Conservation (phyloP, 2,113 vertebrate species). For the Muntiacus muntjak region DNA sequence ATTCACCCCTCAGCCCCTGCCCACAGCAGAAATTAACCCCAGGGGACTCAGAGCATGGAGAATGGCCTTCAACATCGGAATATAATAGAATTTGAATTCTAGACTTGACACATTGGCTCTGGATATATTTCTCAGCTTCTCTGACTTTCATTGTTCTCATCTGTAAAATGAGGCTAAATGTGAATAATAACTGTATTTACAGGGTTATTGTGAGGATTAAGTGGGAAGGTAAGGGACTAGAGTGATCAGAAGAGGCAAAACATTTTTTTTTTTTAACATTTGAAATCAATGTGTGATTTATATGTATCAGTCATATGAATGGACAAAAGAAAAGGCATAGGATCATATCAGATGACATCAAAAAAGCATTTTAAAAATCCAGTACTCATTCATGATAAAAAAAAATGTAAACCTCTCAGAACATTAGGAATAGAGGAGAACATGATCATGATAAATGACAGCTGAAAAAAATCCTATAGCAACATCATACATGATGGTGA, state of each 20-base stretch:
- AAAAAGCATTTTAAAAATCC: background rate
- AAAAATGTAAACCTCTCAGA: background rate
- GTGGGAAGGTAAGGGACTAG: background rate
- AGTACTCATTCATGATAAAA: background rate
- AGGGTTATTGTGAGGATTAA: background rate
- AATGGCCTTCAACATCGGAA: accelerated
- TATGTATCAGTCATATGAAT: background rate
- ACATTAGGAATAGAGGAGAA: background rate
- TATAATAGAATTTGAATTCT: background rate
- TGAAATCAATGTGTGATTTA: background rate
- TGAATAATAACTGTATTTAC: background rate
- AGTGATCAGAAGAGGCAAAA: background rate
- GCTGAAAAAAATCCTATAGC: background rate
- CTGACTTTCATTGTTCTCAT: background rate
- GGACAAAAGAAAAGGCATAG: background rate
- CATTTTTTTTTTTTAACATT: background rate
- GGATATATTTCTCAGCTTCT: background rate
- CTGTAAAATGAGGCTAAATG: background rate
- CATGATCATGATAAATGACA: background rate
- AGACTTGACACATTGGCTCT: background rate
- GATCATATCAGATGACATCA: background rate
- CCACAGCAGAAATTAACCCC: too few species aligned
- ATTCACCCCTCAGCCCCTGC: accelerated
- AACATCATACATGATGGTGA: background rate
- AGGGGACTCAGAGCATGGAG: background rate